A percentile compares a stretch with the other conserved stretches of the same genome.
Evolutionary conservation across 2,888 invertebrate genomes (phyloP).

Genomic region (Thyatira batis): DNA sequence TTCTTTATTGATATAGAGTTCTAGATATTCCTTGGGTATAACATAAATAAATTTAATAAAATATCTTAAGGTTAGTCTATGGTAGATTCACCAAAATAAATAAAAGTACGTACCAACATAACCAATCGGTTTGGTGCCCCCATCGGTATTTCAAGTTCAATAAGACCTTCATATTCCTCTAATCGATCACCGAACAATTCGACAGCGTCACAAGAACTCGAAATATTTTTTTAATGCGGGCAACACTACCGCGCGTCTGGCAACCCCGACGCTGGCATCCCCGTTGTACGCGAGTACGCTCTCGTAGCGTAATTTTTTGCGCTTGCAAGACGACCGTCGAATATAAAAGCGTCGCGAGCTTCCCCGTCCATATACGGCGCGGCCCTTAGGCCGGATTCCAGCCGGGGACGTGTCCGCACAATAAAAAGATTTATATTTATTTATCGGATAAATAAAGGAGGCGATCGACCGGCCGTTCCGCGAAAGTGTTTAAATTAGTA

Average conservation of each 20-base stretch:
- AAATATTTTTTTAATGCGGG: background rate
- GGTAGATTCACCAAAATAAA: no score
- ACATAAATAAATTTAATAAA: no score
- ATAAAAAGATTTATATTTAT: constrained; percentile 78
- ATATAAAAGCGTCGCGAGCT: constrained; percentile 68
- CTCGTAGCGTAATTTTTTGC: constrained; percentile 76
- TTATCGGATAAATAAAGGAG: constrained; percentile 56
- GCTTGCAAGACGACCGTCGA: constrained; percentile 51
- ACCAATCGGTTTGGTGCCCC: no score
- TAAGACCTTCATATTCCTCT: background rate
- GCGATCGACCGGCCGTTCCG: constrained; percentile 49
- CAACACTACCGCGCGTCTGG: background rate
- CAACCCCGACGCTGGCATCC: constrained; percentile 40
- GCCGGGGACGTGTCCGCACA: constrained; percentile 64
- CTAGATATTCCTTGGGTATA: no score
- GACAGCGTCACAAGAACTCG: background rate
- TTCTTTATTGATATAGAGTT: no score
- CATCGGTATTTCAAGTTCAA: background rate
- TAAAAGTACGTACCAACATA: no score
- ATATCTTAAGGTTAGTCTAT: no score
- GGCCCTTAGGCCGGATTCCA: constrained; percentile 74
- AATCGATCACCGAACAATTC: constrained; percentile 15
- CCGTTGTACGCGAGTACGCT: constrained; percentile 66
- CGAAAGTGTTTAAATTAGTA: constrained; percentile 64
- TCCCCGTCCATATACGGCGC: constrained; percentile 70